Base-by-base conservation (phyloP, 92 coral and sea anemone genomes). In the Montipora capitata region DNA sequence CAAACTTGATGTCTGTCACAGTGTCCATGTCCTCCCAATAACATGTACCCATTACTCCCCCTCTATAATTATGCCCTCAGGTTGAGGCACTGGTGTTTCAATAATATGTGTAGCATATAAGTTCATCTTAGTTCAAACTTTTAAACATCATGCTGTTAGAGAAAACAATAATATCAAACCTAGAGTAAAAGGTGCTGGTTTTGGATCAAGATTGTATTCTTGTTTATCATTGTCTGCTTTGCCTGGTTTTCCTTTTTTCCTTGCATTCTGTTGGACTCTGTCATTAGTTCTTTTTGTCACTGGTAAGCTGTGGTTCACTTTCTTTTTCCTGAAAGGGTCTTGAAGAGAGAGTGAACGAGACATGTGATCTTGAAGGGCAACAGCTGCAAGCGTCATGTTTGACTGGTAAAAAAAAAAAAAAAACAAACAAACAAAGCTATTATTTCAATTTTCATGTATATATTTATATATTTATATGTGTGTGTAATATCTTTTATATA, bases 291-390 rank as follows among this genome's bases (percentile, higher is more conserved):
- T 81, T n/a, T 49, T 77, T 83, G 78, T 81, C 56, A 80, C 93
- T 83, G 94, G 96, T 86, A 96, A 77, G 62, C 77, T 93, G 74
- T 92, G 93, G 72, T 96, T 96, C 72, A 92, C 88, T 78, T 93
- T 87, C 89, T 94, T 92, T 76, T 88, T 94, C 78, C 74, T 88
- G 68, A 98, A 72, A 18, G 99, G 98, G 77, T 96, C 99, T 91
- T 98, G 93, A 41, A 97, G 88, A 39, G 98, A 94, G 42, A 98
- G 91, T 40, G 98, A 96, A 39, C 97, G 86, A 65, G 84, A 82
- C 94, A 96, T 83, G 77, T 98, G 99, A 75, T 98, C 98, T 72
- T 98, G 99, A 52, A 98, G 92, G 16, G 99, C 99, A 45, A 98
- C 99, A 67, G 99, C 99, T 51, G 96, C 87, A 84, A 98, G 89